phyloP scores from a whole-genome alignment of 2,888 invertebrate species.

The Noctua comes region DNA sequence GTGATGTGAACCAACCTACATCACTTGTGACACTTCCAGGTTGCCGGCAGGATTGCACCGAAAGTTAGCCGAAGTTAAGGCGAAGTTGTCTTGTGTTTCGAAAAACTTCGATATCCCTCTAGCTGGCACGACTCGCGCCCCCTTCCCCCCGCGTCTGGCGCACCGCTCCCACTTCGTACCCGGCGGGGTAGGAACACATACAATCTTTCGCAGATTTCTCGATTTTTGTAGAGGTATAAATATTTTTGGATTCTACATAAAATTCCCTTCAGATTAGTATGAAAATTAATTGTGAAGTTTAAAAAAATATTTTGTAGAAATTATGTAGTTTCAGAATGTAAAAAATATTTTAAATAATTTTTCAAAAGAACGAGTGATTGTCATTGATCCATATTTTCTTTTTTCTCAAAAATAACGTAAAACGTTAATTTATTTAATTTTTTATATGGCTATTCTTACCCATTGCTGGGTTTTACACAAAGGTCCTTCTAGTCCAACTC shows the following conservation, averaged over 20 bases:
- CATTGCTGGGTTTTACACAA: neutral
- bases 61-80: slow-evolving; percentile 65
- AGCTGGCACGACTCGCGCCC: neutral
- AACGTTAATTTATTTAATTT: neutral
- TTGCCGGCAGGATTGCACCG: slow-evolving; percentile 57
- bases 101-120: slow-evolving; percentile 60
- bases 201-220: neutral
- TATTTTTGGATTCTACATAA: neutral
- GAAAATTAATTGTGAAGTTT: neutral
- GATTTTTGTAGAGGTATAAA: neutral
- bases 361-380: neutral
- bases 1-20: slow-evolving; percentile 62
- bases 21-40: slow-evolving; percentile 68
- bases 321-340: neutral
- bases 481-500: neutral
- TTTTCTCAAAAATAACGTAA: neutral
- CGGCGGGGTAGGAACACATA: neutral
- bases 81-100: slow-evolving; percentile 48
- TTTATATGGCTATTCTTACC: neutral
- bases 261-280: neutral
- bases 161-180: neutral
- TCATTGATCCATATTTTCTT: neutral
- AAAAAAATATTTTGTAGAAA: neutral
- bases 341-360: neutral
- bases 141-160: neutral